These are phyloP conservation scores for Carabus problematicus DNA, from an alignment of 2,888 invertebrate genomes.

Conservation along the genomic window DNA sequence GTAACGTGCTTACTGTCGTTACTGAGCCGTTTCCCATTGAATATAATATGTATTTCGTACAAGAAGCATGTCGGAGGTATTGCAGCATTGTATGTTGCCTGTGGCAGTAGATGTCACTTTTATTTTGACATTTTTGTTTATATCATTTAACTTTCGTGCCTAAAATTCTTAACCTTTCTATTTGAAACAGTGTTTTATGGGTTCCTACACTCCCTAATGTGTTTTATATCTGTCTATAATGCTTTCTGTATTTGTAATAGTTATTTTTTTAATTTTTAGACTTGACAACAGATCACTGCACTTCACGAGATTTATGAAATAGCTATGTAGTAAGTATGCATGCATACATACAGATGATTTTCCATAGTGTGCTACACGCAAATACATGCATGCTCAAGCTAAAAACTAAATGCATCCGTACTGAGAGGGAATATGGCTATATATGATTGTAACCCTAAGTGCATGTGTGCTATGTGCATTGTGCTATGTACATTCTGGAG, in stretches of 20 bases:
- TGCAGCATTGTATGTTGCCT: constrained; percentile 42
- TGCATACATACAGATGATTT: constrained; percentile 33
- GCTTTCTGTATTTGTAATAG: constrained; percentile 35
- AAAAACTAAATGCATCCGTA: not conserved
- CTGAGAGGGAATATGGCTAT: too few species aligned
- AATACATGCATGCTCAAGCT: constrained; percentile 28
- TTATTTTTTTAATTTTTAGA: constrained; percentile 42
- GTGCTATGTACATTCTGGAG: too few species aligned
- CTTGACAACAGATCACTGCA: constrained; percentile 47
- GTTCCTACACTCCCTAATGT: constrained; percentile 21
- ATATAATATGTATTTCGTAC: constrained; percentile 34
- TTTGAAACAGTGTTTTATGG: constrained; percentile 20
- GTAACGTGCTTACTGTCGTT: constrained; percentile 27
- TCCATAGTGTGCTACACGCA: constrained; percentile 26
- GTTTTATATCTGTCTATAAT: constrained; percentile 25
- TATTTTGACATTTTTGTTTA: constrained; percentile 44
- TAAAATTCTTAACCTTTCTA: constrained; percentile 31
- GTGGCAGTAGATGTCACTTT: constrained; percentile 43
- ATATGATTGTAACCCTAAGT: too few species aligned
- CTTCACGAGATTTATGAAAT: constrained; percentile 58
- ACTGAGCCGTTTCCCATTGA: constrained; percentile 27
- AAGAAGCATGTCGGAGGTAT: constrained; percentile 34
- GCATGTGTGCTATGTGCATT: too few species aligned
- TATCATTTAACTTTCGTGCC: constrained; percentile 31
- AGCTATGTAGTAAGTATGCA: constrained; percentile 68